Evolutionary conservation across 2,797 vertebrate species (phyloP), one percentile per base, ranked within the genome.

Genomic region (Danio kyathit): DNA sequence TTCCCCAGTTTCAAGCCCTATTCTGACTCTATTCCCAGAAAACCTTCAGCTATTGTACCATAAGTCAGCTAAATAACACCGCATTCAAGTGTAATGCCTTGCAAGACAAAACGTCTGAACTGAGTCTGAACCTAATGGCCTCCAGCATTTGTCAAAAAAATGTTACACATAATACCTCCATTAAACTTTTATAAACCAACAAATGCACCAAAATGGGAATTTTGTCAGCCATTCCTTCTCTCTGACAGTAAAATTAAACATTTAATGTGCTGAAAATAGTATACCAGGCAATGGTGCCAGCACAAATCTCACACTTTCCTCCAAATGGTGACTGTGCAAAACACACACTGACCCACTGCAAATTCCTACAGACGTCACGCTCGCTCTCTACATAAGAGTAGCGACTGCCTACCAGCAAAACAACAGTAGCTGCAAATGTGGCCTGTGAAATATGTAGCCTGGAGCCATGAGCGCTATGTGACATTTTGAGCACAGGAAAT

Each of bases 251-350:
- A 54, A 67, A 83, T 61, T 57, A 79, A 83, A 74, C 64, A 70
- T 83, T 64, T 63, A 74, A 74, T 56, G 14, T 17, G n/a, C 19
- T 14, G 12, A 73, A 75, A 64, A 29, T 43, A 60, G 16, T 29
- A 48, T 29, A 63, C 69, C 41, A 52, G 46, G 40, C 19, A 65
- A 81, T 60, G 74, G 7, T 76, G 74, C 84, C 83, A 17, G 51
- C 79, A 46, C 74, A 78, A 46, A 81, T 81, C 54, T 74, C 60
- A 70, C 76, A 81, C 54, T 74, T 41, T 74, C 59, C 19, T 41
- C 57, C 5, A 13, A 63, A 57, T 29, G 10, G 14, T 17, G 51
- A 14, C 52, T 21, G 17, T 19, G 51, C 38, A n/a, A 54, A 10
- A 56, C 49, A 51, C 10, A 66, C 14, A 64, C 44, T 29, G 16